Percentiles rank a stretch among this genome's conserved stretches.
Conservation (phyloP, 2,888 invertebrate genomes). For the Caenorhabditis auriculariae region DNA sequence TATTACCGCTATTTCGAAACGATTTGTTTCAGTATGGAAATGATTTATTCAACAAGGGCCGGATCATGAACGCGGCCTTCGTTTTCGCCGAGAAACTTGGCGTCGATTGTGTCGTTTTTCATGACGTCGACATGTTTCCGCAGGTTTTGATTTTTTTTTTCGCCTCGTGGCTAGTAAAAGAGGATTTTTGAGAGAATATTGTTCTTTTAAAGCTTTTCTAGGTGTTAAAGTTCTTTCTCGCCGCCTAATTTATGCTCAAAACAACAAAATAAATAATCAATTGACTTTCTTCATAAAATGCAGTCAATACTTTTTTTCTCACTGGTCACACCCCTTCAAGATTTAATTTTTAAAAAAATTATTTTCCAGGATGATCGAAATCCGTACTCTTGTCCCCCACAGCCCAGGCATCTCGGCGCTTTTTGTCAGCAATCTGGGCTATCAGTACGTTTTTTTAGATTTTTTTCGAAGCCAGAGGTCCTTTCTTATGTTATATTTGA, state of each 20-base stretch:
- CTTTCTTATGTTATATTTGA: too few relatives aligned
- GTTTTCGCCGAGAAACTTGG: constrained; percentile 50
- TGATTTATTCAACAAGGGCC: constrained; percentile 62
- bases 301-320: too few relatives aligned
- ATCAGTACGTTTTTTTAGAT: constrained; percentile 65
- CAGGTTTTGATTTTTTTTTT: constrained; percentile 24
- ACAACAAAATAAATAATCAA: too few relatives aligned
- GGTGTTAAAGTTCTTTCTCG: neutral
- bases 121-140: constrained; percentile 67
- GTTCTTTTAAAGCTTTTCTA: neutral
- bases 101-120: constrained; percentile 63
- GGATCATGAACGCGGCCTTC: constrained; percentile 64
- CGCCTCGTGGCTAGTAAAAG: neutral
- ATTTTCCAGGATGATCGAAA: constrained; percentile 63
- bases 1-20: constrained; percentile 1
- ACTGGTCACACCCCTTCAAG: neutral
- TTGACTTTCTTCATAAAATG: too few relatives aligned
- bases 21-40: constrained; percentile 51
- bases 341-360: neutral
- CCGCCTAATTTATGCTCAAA: too few relatives aligned
- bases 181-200: neutral
- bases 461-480: too few relatives aligned
- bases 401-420: constrained; percentile 65
- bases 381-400: constrained; percentile 65
- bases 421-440: constrained; percentile 66